phyloP scores from a whole-genome alignment of 2,888 invertebrate species.

The Myathropa florea region DNA sequence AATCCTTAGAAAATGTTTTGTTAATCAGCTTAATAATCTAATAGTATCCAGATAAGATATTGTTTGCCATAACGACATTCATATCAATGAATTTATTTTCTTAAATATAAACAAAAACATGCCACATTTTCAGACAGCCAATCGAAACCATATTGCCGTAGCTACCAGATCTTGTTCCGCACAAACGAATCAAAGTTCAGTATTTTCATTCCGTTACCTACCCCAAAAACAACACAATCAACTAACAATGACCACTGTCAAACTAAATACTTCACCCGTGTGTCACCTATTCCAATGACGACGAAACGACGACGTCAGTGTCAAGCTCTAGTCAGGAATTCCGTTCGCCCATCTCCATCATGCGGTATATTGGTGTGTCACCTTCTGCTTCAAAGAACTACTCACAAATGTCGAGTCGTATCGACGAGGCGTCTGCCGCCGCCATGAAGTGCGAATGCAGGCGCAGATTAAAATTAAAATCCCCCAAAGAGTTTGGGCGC shows the following conservation, averaged over 20 bases:
- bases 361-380: constrained; percentile 37
- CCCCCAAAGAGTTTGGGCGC: constrained; percentile 62
- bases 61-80: too few relatives aligned
- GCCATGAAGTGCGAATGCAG: constrained; percentile 59
- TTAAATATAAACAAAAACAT: background rate
- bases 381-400: constrained; percentile 58
- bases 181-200: background rate
- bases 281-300: constrained; percentile 46
- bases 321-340: constrained; percentile 52
- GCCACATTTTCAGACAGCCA: background rate
- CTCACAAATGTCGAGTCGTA: constrained; percentile 56
- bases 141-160: background rate
- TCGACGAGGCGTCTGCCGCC: background rate
- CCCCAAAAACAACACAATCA: constrained; percentile 47
- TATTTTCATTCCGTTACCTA: constrained; percentile 40
- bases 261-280: constrained; percentile 38
- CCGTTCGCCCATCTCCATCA: constrained; percentile 33
- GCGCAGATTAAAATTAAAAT: constrained; percentile 67
- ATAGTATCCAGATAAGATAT: too few relatives aligned
- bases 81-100: too few relatives aligned
- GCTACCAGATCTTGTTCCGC: background rate
- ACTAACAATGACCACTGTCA: constrained; percentile 14
- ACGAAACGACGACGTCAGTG: constrained; percentile 17
- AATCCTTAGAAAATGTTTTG: too few relatives aligned
- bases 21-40: too few relatives aligned